A percentile compares a stretch with the other conserved stretches of the same genome.
phyloP scores from a whole-genome alignment of 2,113 vertebrate species.

The Cyanistes caeruleus region DNA sequence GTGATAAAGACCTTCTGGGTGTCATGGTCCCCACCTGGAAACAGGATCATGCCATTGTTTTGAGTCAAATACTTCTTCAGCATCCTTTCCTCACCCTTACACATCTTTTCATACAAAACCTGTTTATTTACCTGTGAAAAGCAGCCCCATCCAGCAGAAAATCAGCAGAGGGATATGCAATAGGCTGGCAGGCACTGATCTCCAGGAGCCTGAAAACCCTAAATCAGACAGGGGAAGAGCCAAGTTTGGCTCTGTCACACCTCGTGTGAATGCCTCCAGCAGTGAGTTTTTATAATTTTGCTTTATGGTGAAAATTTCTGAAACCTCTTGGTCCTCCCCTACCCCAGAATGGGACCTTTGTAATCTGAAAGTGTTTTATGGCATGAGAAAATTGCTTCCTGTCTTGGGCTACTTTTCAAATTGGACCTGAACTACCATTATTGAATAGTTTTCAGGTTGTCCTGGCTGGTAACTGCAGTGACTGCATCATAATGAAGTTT shows the following conservation, averaged over 20 bases:
- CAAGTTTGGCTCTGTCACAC: background rate
- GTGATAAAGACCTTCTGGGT: background rate
- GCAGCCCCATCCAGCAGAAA: background rate
- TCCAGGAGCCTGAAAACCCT: background rate
- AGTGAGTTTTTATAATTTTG: background rate
- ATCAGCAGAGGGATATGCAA: background rate
- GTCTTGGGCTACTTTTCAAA: constrained; percentile 31
- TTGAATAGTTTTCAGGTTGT: background rate
- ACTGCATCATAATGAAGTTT: constrained; percentile 7
- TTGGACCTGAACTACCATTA: background rate
- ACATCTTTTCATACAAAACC: background rate
- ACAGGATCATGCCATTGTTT: background rate
- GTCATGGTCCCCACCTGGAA: background rate
- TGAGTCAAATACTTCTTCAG: background rate
- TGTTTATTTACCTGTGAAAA: background rate
- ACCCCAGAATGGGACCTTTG: background rate
- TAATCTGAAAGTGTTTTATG: constrained; percentile 20
- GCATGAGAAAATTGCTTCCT: constrained; percentile 33
- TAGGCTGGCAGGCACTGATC: background rate
- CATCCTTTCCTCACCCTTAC: background rate
- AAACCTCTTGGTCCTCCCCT: background rate
- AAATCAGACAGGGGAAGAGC: background rate
- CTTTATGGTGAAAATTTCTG: background rate
- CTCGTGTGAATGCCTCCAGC: background rate
- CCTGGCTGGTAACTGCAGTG: background rate